Base-by-base conservation (phyloP, 1,140 invertebrate genomes). In the Monomorium pharaonis region DNA sequence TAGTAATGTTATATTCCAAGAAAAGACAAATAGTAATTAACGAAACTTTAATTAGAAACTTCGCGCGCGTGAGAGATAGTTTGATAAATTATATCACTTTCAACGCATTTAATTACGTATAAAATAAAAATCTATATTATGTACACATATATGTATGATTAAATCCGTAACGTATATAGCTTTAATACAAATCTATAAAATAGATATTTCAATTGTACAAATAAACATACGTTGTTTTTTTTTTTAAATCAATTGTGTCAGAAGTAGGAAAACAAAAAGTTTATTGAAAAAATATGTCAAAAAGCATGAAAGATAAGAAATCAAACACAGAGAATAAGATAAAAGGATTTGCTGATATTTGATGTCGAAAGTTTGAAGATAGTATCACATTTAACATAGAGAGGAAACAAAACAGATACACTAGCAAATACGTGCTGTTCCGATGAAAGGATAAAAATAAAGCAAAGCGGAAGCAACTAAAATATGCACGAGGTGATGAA, bases 401-500 rank as follows among this genome's bases (percentile, higher is more conserved):
- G 1, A 65, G 4, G 16, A 42, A 16, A 14, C 16, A 69, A 69
- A 42, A 72, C n/a, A 70, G 65, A 72, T 47, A 16, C 30, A 49
- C 51, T 37, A 42, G 37, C 18, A 49, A 44, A 83, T 47, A 37
- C 37, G n/a, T 54, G 65, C n/a, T 24, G 18, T n/a, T 72, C 16
- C 30, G 33, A 69, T 80, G 42, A 80, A 69, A n/a, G 69, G 63
- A 67, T 47, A 47, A 67, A 67, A 67, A 67, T 80, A 80, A 69
- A 44, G 78, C 37, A 83, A 44, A 70, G 12, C 16, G 33, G 24
- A 56, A 44, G 14, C 18, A 16, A 72, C 24, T 83, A 47, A 83
- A 83, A 21, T 83, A 83, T 83, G 51, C 27, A 83, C 37, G 51
- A 83, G 27, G 33, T 72, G 78, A 83, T 83, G 60, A 83, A 83